These are phyloP conservation scores for Notoglanidium macrostoma DNA, from an alignment of 2,797 vertebrate genomes.

Conservation along the genomic window DNA sequence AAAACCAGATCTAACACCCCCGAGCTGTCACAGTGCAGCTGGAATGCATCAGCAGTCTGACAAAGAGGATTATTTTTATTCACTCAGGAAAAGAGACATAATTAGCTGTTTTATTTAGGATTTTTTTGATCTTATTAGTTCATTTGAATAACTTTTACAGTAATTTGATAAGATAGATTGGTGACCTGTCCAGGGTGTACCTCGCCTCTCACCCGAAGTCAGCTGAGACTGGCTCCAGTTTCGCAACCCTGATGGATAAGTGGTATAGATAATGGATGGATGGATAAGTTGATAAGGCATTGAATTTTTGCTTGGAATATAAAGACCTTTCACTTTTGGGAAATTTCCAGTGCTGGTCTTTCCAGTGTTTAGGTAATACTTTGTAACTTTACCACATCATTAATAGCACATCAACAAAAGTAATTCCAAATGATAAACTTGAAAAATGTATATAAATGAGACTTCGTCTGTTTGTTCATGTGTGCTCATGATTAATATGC, in stretches of 20 bases:
- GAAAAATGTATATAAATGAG: neutral
- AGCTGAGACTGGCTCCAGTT: too few relatives aligned
- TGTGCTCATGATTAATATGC: neutral
- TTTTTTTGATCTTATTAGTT: neutral
- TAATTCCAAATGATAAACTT: neutral
- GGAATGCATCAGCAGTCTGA: neutral
- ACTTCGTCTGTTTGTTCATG: neutral
- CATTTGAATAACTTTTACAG: neutral
- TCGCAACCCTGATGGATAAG: too few relatives aligned
- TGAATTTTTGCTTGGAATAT: neutral
- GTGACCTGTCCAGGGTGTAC: too few relatives aligned
- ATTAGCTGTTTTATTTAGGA: neutral
- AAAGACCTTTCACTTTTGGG: too few relatives aligned
- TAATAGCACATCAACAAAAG: neutral
- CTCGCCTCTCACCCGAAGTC: too few relatives aligned
- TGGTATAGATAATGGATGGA: too few relatives aligned
- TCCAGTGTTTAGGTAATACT: neutral
- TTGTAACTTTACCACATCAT: neutral
- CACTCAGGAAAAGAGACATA: neutral
- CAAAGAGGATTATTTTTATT: slow-evolving; percentile 1
- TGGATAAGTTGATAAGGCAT: neutral
- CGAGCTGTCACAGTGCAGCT: neutral
- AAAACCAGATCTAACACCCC: neutral
- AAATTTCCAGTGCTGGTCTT: neutral
- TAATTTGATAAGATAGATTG: neutral